Evolutionary conservation across 2,113 vertebrate species (phyloP), one percentile per base, ranked within the genome.

Genomic region (Merops nubicus): DNA sequence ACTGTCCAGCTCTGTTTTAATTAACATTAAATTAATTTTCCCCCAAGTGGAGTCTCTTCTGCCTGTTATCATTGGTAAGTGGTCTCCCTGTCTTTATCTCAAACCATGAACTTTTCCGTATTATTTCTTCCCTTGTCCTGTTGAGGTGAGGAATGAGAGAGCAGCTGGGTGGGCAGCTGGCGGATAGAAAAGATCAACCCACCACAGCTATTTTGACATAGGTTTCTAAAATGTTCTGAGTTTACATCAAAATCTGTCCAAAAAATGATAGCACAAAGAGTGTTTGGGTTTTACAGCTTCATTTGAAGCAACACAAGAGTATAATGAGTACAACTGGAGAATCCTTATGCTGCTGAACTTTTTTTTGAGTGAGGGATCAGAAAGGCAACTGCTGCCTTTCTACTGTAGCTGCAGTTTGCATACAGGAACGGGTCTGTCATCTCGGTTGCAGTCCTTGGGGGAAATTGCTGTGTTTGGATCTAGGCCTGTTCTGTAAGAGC

Each of bases 131-230:
- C 12, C 6, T 11, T 22, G 21, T 13, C 18, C 48, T 15, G 5
- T 4, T 62, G 72, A 81, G 20, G 15, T 19, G 5, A 11, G 10
- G 7, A 50, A 9, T 26, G 34, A 38, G 74, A 16, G 15, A 22
- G 17, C 0, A 1, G 11, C 25, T 15, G 3, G 8, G 15, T 53
- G 47, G 34, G 22, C 2, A 2, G 3, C 36, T 62, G 53, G 33
- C 33, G 36, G 53, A 12, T 16, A 9, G 23, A 9, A 43, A 65
- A 28, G 77, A 13, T 42, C 40, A 31, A 3, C 33, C 40, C 36
- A 8, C 33, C 23, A 17, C 5, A 22, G 14, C 12, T 21, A 0
- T 23, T 47, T 26, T 25, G 31, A 15, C 0, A 0, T 2, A 8
- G 26, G 12, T 13, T 40, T 60, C n/a, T 73, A 2, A 59, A 57